Evolutionary conservation across 2,797 vertebrate species (phyloP).

Genomic region (Sphenopsis melanotis): DNA sequence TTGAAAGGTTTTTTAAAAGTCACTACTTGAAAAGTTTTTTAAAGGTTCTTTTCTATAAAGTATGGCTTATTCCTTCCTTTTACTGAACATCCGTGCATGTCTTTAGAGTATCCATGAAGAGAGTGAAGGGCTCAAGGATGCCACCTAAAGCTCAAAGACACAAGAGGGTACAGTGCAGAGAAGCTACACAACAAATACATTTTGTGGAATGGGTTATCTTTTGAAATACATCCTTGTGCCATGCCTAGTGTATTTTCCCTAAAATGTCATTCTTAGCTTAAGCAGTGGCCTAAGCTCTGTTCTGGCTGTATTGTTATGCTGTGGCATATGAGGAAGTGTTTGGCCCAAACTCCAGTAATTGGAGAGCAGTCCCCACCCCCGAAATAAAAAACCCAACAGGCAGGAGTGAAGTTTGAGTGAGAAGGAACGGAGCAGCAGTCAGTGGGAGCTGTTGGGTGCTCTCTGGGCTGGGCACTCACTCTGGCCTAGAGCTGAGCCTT

Average conservation of each 20-base stretch:
- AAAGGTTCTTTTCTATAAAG: not conserved
- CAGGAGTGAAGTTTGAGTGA: not conserved
- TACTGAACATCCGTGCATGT: not conserved
- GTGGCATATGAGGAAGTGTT: not conserved
- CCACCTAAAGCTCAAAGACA: not conserved
- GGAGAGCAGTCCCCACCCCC: rapidly evolving
- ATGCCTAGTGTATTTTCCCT: not conserved
- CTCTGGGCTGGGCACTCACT: not conserved
- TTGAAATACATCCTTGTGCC: not conserved
- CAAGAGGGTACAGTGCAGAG: not conserved
- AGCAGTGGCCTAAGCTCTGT: not conserved
- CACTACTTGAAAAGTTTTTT: not conserved
- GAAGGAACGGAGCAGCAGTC: not conserved
- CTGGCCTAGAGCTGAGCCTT: not conserved
- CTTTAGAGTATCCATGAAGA: not conserved
- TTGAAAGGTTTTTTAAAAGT: not conserved
- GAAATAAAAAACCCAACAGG: not conserved
- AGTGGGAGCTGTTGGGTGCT: not conserved
- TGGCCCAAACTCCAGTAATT: not conserved
- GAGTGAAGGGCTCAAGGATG: not conserved
- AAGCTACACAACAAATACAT: rapidly evolving
- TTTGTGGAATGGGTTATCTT: not conserved
- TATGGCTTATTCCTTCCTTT: not conserved
- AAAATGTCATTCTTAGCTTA: not conserved
- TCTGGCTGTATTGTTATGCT: not conserved